Conservation (phyloP, 2,888 invertebrate genomes). For the Tillus elongatus region DNA sequence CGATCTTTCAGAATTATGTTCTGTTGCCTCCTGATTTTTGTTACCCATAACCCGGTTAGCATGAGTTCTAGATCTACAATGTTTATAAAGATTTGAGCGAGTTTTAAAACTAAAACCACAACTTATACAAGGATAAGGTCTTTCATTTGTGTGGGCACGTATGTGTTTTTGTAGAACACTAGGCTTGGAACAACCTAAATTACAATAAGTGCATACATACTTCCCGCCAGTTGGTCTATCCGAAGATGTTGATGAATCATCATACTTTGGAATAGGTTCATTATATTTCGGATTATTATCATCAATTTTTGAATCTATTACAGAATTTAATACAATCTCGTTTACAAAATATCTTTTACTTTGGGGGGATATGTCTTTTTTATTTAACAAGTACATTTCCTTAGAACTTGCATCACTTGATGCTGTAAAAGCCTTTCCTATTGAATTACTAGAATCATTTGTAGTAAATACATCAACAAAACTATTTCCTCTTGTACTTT, state of each 20-base stretch:
- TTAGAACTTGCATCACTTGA: slow-evolving; percentile 4
- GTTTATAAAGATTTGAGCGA: slow-evolving; percentile 87
- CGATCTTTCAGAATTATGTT: too few relatives aligned
- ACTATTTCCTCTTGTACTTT: slow-evolving; percentile 16
- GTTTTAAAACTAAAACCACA: slow-evolving; percentile 92
- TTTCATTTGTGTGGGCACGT: slow-evolving; percentile 85
- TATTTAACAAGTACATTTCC: slow-evolving; percentile 11
- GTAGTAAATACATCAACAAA: slow-evolving; percentile 7
- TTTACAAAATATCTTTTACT: neutral
- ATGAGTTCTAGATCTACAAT: slow-evolving; percentile 52
- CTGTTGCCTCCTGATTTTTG: slow-evolving; percentile 29
- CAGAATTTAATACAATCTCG: neutral
- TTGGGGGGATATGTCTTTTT: slow-evolving; percentile 19
- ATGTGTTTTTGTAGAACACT: slow-evolving; percentile 91
- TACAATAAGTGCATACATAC: slow-evolving; percentile 81
- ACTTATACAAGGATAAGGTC: slow-evolving; percentile 81
- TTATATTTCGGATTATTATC: slow-evolving; percentile 1
- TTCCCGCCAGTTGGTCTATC: slow-evolving; percentile 48
- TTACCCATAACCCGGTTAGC: slow-evolving; percentile 41
- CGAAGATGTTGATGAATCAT: slow-evolving; percentile 18
- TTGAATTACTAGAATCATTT: too few relatives aligned
- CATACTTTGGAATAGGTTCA: slow-evolving; percentile 7
- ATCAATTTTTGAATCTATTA: neutral
- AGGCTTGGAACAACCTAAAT: slow-evolving; percentile 82
- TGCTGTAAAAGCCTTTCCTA: too few relatives aligned